A percentile compares a stretch with the other conserved stretches of the same genome.
Conservation (phyloP, 2,888 invertebrate genomes). For the Tenthredo scrophulariae region DNA sequence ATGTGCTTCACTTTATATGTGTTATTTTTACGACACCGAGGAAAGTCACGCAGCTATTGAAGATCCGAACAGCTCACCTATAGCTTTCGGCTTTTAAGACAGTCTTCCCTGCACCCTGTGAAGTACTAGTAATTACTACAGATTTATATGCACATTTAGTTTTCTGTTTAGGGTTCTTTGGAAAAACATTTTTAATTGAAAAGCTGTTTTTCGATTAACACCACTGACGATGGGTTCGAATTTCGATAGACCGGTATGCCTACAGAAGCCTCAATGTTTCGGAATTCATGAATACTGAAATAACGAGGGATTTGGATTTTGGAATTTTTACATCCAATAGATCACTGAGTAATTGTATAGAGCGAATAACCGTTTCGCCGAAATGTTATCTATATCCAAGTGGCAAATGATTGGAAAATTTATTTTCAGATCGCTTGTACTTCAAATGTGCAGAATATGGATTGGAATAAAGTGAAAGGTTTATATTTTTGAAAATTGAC, state of each 20-base stretch:
- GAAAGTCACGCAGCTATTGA: not conserved
- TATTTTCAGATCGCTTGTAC: too few species aligned
- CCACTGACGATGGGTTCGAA: too few species aligned
- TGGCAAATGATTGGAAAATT: too few species aligned
- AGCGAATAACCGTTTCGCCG: too few species aligned
- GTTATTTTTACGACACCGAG: constrained; percentile 32
- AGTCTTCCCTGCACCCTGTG: not conserved
- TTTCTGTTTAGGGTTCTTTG: too few species aligned
- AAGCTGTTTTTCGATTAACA: not conserved
- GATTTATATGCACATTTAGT: not conserved
- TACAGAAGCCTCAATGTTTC: too few species aligned
- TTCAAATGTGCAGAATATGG: not conserved
- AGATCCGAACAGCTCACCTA: not conserved
- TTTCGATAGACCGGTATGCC: too few species aligned
- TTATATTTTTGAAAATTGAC: not conserved
- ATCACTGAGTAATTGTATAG: too few species aligned
- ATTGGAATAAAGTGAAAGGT: not conserved
- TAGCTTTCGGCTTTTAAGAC: not conserved
- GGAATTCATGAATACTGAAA: too few species aligned
- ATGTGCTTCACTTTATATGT: constrained; percentile 14
- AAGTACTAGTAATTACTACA: not conserved
- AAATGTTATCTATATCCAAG: too few species aligned
- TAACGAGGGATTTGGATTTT: too few species aligned
- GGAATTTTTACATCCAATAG: too few species aligned
- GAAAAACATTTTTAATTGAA: not conserved